These are phyloP conservation scores for Noctua janthe DNA, from an alignment of 2,888 invertebrate species.

Conservation along the genomic window DNA sequence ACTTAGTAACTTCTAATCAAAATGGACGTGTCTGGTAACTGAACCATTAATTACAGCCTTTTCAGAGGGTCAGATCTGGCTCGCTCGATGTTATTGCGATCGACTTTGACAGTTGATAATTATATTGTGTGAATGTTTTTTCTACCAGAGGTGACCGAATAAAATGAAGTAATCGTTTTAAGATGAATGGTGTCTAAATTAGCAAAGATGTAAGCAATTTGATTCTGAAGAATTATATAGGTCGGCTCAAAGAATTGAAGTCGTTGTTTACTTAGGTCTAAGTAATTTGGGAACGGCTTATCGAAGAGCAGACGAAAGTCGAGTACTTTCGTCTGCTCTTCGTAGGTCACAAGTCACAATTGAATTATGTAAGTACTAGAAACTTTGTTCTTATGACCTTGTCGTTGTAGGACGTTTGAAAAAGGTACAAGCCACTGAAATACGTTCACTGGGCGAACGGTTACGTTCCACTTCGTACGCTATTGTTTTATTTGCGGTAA, in stretches of 20 bases:
- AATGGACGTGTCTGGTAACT: slow-evolving; percentile 45
- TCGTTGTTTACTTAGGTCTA: slow-evolving; percentile 18
- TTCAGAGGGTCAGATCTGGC: slow-evolving; percentile 23
- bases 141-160: neutral
- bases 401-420: slow-evolving; percentile 45
- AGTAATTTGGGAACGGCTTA: slow-evolving; percentile 18
- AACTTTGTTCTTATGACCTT: slow-evolving; percentile 46
- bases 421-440: slow-evolving; percentile 46
- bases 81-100: slow-evolving; percentile 1
- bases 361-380: slow-evolving; percentile 24
- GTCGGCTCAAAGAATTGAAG: neutral
- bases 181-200: neutral
- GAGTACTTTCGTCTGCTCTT: slow-evolving; percentile 35
- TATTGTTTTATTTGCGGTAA: slow-evolving; percentile 60
- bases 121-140: neutral
- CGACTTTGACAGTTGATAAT: neutral
- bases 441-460: slow-evolving; percentile 57
- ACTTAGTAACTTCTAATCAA: slow-evolving; percentile 52
- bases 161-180: neutral
- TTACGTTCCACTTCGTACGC: slow-evolving; percentile 59
- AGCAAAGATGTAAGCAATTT: neutral
- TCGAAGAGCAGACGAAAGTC: neutral
- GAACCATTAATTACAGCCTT: slow-evolving; percentile 37
- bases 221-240: slow-evolving; percentile 5
- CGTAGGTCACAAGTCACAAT: slow-evolving; percentile 13